Conservation (phyloP, 1,140 invertebrate genomes). For the Trichogramma pretiosum region DNA sequence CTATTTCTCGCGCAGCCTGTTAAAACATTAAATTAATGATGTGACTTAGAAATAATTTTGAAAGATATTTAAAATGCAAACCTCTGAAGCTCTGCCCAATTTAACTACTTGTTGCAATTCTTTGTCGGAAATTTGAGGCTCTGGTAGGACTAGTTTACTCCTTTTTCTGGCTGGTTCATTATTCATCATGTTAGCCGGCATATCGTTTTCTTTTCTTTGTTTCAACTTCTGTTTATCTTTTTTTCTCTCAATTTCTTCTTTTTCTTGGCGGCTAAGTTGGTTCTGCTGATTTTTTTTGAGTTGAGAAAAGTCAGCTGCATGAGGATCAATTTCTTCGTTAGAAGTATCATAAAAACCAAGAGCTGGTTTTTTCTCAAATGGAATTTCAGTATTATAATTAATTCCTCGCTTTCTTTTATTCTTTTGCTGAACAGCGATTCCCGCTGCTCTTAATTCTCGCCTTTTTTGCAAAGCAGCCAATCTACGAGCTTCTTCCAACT, state of each 20-base stretch:
- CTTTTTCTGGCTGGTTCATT: constrained; percentile 87
- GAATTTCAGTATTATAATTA: constrained; percentile 97
- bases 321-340: constrained; percentile 77
- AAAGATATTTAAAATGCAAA: constrained; percentile 6
- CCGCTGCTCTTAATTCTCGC: constrained; percentile 91
- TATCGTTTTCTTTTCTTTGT: constrained; percentile 91
- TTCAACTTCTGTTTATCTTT: constrained; percentile 92
- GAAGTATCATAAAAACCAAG: constrained; percentile 90
- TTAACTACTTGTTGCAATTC: constrained; percentile 92
- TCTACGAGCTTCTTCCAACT: constrained; percentile 93
- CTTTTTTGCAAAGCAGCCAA: constrained; percentile 94
- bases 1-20: constrained; percentile 75
- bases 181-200: constrained; percentile 83
- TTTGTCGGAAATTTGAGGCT: constrained; percentile 92
- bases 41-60: neutral
- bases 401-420: constrained; percentile 73
- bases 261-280: constrained; percentile 86
- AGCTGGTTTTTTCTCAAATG: constrained; percentile 91
- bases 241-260: constrained; percentile 77
- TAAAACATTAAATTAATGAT: neutral
- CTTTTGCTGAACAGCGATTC: constrained; percentile 78
- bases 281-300: constrained; percentile 89
- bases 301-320: constrained; percentile 79
- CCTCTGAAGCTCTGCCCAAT: constrained; percentile 86
- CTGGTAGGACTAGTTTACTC: constrained; percentile 91